phyloP scores from a whole-genome alignment of 2,888 invertebrate genomes.

The Brachyopa scutellaris region DNA sequence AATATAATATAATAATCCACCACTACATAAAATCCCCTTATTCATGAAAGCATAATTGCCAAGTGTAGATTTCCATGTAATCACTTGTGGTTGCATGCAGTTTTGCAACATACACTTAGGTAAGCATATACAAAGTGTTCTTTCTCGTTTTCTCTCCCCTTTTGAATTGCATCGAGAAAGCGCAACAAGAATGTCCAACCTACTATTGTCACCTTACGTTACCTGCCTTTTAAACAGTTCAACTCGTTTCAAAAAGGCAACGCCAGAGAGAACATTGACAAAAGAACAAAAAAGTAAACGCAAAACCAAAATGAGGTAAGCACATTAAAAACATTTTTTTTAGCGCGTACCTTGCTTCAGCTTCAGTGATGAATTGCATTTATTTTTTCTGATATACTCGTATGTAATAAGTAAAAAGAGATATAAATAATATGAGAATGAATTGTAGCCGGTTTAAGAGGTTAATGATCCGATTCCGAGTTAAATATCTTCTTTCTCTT shows the following conservation, averaged over 20 bases:
- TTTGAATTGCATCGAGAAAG: neutral
- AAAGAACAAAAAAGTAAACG: conserved; percentile 1
- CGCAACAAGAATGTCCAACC: conserved; percentile 3
- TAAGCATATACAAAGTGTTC: neutral
- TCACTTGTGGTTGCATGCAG: conserved; percentile 10
- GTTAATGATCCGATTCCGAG: conserved; percentile 37
- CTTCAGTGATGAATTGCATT: too few species aligned
- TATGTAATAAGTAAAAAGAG: too few species aligned
- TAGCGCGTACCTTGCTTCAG: neutral
- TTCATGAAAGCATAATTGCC: neutral
- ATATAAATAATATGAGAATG: neutral
- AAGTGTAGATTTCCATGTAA: conserved; percentile 15
- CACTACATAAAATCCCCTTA: too few species aligned
- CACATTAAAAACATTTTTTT: conserved; percentile 12
- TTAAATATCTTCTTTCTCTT: neutral
- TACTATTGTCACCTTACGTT: conserved; percentile 13
- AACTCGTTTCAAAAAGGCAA: conserved; percentile 19
- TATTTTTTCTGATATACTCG: too few species aligned
- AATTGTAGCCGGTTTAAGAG: conserved; percentile 15
- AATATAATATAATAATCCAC: too few species aligned
- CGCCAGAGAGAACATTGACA: neutral
- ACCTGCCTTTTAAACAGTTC: conserved; percentile 20
- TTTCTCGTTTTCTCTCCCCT: neutral
- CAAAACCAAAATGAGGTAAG: conserved; percentile 46
- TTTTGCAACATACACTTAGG: neutral